Evolutionary conservation across 2,113 vertebrate genomes (phyloP).

Genomic region (zebrafish (Danio rerio)): DNA sequence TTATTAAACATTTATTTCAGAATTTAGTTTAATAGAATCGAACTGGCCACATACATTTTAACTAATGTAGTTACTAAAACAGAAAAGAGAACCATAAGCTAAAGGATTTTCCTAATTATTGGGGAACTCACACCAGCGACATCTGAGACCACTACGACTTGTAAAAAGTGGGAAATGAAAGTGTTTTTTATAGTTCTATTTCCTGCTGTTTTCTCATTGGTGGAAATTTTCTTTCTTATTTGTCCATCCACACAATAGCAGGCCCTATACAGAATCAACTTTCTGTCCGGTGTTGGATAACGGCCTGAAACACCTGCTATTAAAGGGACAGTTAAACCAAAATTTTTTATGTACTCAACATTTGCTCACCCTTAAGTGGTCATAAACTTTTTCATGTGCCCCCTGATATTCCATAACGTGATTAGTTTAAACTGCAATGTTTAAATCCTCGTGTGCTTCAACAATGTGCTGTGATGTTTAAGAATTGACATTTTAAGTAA

Average conservation of each 20-base stretch:
- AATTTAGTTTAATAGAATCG: too few species aligned
- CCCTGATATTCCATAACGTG: too few species aligned
- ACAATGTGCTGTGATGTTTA: too few species aligned
- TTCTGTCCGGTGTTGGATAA: neutral
- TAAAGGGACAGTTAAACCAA: too few species aligned
- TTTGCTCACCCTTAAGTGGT: too few species aligned
- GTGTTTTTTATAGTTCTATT: slow-evolving; percentile 31
- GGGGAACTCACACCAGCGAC: neutral
- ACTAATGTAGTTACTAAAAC: neutral
- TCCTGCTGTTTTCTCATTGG: slow-evolving; percentile 43
- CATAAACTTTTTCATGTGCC: too few species aligned
- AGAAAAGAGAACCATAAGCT: neutral
- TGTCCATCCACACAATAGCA: neutral
- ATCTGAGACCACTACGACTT: neutral
- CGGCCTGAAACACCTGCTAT: too few species aligned
- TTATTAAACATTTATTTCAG: too few species aligned
- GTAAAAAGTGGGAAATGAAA: slow-evolving; percentile 46
- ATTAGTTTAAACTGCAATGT: too few species aligned
- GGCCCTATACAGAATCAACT: neutral
- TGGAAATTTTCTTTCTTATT: neutral
- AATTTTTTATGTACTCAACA: too few species aligned
- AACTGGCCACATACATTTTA: neutral
- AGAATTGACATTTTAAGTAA: too few species aligned
- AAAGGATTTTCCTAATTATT: neutral
- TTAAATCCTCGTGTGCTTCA: too few species aligned